Conservation (phyloP, 2,888 invertebrate species). For the Arge pagana region DNA sequence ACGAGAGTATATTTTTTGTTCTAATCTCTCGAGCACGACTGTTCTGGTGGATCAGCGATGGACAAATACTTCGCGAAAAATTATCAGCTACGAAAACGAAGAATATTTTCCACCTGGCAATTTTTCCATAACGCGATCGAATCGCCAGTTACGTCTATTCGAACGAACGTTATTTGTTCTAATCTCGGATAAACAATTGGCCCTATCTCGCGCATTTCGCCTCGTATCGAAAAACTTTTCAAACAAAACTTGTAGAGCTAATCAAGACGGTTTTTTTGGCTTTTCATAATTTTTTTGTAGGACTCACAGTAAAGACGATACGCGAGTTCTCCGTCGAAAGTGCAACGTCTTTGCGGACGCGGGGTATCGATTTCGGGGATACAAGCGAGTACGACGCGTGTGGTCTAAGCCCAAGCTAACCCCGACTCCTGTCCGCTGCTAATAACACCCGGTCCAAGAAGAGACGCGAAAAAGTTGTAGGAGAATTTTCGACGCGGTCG, state of each 20-base stretch:
- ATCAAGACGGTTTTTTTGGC: not conserved
- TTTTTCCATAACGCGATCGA: too few species aligned
- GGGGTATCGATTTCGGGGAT: not conserved
- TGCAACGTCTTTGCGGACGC: conserved; percentile 4
- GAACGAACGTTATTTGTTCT: too few species aligned
- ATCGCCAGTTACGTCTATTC: too few species aligned
- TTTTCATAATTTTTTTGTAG: not conserved
- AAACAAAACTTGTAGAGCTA: not conserved
- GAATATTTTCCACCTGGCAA: too few species aligned
- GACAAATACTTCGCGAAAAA: too few species aligned
- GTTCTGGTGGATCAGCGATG: too few species aligned
- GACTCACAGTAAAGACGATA: not conserved
- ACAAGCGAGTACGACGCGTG: conserved; percentile 13
- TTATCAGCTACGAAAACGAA: too few species aligned
- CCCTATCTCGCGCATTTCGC: not conserved
- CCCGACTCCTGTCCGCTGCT: conserved; percentile 4
- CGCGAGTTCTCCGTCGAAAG: not conserved
- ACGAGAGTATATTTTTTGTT: too few species aligned
- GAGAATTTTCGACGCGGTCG: too few species aligned
- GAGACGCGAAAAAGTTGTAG: not conserved
- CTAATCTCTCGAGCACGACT: too few species aligned
- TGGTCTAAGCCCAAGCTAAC: conserved; percentile 2
- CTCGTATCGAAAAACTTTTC: not conserved
- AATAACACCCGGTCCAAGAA: conserved; percentile 12
- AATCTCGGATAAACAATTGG: too few species aligned